Evolutionary conservation across 2,888 invertebrate genomes (phyloP).

Genomic region (Melieria crassipennis): DNA sequence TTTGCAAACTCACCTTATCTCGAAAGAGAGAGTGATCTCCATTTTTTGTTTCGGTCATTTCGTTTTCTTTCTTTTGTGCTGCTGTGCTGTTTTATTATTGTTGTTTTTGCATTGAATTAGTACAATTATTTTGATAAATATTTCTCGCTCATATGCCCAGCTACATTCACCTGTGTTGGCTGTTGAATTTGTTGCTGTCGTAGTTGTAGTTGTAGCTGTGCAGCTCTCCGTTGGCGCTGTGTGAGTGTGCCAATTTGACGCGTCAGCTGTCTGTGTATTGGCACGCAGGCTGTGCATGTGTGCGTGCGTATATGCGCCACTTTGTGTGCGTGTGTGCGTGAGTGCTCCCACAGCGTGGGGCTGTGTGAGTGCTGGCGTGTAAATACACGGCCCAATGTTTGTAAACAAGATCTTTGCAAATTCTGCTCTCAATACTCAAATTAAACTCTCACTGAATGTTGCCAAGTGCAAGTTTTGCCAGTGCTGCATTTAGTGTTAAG

Average conservation of each 20-base stretch:
- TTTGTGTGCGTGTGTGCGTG: constrained; percentile 24
- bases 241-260: not conserved
- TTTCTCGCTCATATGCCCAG: constrained; percentile 11
- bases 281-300: not conserved
- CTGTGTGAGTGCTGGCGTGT: not conserved
- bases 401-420: constrained; percentile 42
- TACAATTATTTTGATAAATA: constrained; percentile 20
- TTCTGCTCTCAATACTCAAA: constrained; percentile 21
- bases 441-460: not conserved
- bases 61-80: not conserved
- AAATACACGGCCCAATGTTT: constrained; percentile 41
- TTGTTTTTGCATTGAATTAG: not conserved
- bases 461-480: not conserved
- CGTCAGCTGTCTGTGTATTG: not conserved
- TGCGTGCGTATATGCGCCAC: not conserved
- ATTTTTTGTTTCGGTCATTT: not conserved
- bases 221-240: not conserved
- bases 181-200: constrained; percentile 11
- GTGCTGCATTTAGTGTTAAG: not conserved
- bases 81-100: not conserved
- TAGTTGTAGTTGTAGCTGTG: constrained; percentile 5
- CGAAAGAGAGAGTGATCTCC: constrained; percentile 7
- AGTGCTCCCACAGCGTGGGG: not conserved
- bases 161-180: constrained; percentile 25
- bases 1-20: not conserved